Evolutionary conservation across 2,797 vertebrate genomes (phyloP).

Genomic region (Coluber constrictor): DNA sequence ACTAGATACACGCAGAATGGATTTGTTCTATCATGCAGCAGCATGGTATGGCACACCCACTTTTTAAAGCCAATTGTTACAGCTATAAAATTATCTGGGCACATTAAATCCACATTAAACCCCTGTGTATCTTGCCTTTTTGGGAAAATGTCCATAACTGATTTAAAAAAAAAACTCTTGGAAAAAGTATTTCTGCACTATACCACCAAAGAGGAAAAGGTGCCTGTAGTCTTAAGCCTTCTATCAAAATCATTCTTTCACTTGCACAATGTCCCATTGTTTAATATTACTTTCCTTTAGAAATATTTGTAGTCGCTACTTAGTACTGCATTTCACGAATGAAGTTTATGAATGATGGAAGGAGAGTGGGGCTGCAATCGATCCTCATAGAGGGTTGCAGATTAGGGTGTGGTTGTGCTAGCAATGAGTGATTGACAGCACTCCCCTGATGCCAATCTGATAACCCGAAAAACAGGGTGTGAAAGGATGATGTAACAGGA

Average conservation of each 20-base stretch:
- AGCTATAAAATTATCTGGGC: not conserved
- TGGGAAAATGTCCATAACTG: not conserved
- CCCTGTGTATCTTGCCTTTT: not conserved
- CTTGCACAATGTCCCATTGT: not conserved
- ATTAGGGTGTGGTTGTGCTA: not conserved
- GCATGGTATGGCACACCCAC: conserved; percentile 16
- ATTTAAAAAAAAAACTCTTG: not conserved
- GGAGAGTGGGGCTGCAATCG: not conserved
- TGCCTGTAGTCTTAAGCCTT: not conserved
- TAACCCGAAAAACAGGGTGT: not conserved
- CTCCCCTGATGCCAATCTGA: not conserved
- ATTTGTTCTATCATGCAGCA: conserved; percentile 16
- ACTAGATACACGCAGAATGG: not conserved
- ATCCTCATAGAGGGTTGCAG: not conserved
- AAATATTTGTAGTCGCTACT: not conserved
- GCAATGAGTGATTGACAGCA: not conserved
- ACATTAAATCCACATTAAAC: not conserved
- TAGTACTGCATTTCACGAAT: not conserved
- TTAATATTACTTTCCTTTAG: not conserved
- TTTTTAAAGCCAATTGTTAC: conserved; percentile 28
- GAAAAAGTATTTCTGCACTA: not conserved
- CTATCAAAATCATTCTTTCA: not conserved
- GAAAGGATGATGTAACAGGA: not conserved
- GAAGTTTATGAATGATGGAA: not conserved
- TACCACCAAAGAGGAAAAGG: not conserved